Evolutionary conservation across 2,888 invertebrate species (phyloP).

Genomic region (Syritta pipiens): DNA sequence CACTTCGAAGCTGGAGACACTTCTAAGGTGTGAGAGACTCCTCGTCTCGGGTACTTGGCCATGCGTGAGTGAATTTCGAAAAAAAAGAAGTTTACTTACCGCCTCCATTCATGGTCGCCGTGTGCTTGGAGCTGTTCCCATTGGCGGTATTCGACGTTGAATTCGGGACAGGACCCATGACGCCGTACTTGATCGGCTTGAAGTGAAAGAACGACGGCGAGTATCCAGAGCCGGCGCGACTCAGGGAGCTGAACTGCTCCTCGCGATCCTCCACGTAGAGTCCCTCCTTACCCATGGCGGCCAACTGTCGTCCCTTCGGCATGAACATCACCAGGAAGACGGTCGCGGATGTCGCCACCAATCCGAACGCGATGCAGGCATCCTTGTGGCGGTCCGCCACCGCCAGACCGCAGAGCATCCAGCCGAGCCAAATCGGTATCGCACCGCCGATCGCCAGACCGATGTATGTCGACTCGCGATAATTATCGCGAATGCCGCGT

Average conservation of each 20-base stretch:
- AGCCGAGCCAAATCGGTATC: constrained; percentile 92
- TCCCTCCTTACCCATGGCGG: constrained; percentile 94
- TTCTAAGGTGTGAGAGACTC: not conserved
- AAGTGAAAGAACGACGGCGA: constrained; percentile 96
- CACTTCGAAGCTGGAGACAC: too few relatives aligned
- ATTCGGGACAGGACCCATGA: constrained; percentile 82
- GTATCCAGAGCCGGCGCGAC: constrained; percentile 89
- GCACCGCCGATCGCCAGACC: constrained; percentile 92
- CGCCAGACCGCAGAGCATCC: constrained; percentile 90
- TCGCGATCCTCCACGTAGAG: constrained; percentile 90
- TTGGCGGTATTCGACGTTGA: constrained; percentile 78
- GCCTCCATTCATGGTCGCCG: constrained; percentile 77
- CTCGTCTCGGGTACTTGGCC: not conserved
- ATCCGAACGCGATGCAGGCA: constrained; percentile 93
- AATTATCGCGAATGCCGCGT: constrained; percentile 94
- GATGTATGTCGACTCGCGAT: constrained; percentile 95
- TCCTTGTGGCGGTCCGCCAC: constrained; percentile 89
- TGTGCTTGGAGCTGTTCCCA: constrained; percentile 80
- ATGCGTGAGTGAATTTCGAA: not conserved
- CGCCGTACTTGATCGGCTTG: constrained; percentile 90
- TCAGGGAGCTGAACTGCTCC: constrained; percentile 89
- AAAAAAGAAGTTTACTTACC: constrained; percentile 71
- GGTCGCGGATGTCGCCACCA: constrained; percentile 90
- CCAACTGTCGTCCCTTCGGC: constrained; percentile 94
- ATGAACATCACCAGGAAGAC: constrained; percentile 96